Base-by-base conservation (phyloP, 2,797 vertebrate species). In the Thaleichthys pacificus region DNA sequence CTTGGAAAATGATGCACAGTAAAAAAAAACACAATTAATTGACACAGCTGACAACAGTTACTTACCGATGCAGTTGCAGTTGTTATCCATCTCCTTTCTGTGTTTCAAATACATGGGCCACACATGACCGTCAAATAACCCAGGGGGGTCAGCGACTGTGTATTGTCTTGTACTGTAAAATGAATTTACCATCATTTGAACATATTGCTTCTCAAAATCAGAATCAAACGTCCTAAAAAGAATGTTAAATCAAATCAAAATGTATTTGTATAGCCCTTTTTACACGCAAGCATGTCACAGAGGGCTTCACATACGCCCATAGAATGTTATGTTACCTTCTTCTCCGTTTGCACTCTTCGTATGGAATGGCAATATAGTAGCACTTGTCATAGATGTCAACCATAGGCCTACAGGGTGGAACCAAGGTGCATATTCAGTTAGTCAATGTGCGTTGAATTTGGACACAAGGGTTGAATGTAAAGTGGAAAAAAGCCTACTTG, bases 61-160 rank as follows among this genome's bases (percentile, higher is more conserved):
- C 92, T 76, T 78, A 98, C 97, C 93, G 66, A 98, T 93, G 51
- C 92, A 88, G 35, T 93, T 81, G 0, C 90, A 88, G 0, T 62
- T 79, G 35, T 89, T 89, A 76, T 96, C 96, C 97, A 98, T 98
- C 84, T 95, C 92, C 14, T 83, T 93, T 85, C 92, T 93, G 87
- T 98, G 95, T 47, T 92, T 98, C 32, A 95, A 81, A 86, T 97
- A 99, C 97, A 97, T 98, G 84, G 97, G 97, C 97, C 97, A 98
- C 15, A 98, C 97, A 0, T 98, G 97, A 42, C 96, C 96, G 0
- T 99, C 95, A 0, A 98, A 99, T 82, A 98, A 94, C 60, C 95
- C 95, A 0, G 94, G 93, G 0, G 97, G 96, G 76, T 98, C 97
- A 0, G 96, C 96, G 19, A 98, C 89, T 0, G 89, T 89, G 89